Base-by-base conservation (phyloP, 2,888 invertebrate genomes). In the Temnothorax unifasciatus region DNA sequence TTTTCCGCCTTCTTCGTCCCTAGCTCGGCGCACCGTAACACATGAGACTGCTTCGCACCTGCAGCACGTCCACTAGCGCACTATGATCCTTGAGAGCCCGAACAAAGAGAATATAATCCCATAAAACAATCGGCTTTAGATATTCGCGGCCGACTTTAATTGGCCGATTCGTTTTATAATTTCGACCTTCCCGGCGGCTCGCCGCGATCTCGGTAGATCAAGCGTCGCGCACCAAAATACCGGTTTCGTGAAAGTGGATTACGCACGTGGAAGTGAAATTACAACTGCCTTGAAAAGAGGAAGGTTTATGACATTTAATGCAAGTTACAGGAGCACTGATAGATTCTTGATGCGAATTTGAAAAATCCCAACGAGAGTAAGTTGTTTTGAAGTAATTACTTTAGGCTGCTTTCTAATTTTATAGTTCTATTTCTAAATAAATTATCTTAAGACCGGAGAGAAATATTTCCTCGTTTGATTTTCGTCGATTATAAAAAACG, bases 31-130 rank as follows among this genome's bases (percentile, higher is more conserved):
- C 81, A 71, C 84, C 59, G 54, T 63, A 77, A 68, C 86, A 83
- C 89, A 71, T 59, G 52, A 84, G 76, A 85, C n/a, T 59, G 82
- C 76, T 83, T 84, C 47, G 71, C 89, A 89, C 84, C 82, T 85
- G 82, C 47, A 74, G 44, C 74, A 76, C 85, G 38, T 75, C 38
- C 54, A 71, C 79, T 47, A 75, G 54, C 69, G 54, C 89, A 89
- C 89, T 71, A 59, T 21, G 25, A 74, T 73, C 18, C 73, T 47
- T 81, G 66, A 84, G 47, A 21, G 44, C 3, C 21, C 69, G 18
- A 68, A 68, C 5, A n/a, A 44, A 44, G 9, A 68, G 21, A 57
- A 77, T 25, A 54, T 25, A 41, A 54, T n/a, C 15, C 15, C 18
- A 4, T 38, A 34, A 69, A 69, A 61, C 69, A 69, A 21, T 34